Conservation (phyloP, 2,797 vertebrate species). For the Periparus ater region DNA sequence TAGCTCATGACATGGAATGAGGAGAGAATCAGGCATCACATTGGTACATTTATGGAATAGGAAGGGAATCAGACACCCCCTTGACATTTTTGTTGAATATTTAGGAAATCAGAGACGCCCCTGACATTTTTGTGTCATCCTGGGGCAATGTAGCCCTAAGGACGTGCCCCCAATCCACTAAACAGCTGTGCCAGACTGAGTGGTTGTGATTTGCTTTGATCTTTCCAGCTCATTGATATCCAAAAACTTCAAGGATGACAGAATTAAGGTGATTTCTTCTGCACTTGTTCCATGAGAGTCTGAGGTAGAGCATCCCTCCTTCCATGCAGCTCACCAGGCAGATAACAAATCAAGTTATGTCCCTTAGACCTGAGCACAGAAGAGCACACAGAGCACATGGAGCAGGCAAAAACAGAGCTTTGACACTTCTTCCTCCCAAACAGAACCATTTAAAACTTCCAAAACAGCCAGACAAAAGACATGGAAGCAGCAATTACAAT, state of each 20-base stretch:
- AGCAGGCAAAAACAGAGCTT: background rate
- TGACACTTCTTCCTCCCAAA: background rate
- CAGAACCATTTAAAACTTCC: background rate
- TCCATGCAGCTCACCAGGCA: background rate
- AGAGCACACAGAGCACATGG: background rate
- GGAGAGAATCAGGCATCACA: rapidly evolving
- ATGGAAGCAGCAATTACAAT: background rate
- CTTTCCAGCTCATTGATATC: background rate
- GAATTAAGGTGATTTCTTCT: background rate
- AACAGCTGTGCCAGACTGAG: background rate
- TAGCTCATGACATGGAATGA: rapidly evolving
- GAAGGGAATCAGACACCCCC: rapidly evolving
- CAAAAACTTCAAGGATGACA: background rate
- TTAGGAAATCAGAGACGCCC: rapidly evolving
- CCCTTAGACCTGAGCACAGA: background rate
- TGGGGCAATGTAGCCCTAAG: background rate
- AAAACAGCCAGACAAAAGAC: background rate
- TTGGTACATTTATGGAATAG: rapidly evolving
- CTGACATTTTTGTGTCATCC: background rate
- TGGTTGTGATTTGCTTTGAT: background rate
- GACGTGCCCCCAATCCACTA: rapidly evolving
- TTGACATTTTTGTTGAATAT: rapidly evolving
- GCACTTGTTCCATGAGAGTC: background rate
- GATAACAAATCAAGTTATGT: background rate
- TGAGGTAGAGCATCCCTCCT: background rate